Evolutionary conservation across 2,888 invertebrate species (phyloP).

Genomic region (Lycia hirtaria): DNA sequence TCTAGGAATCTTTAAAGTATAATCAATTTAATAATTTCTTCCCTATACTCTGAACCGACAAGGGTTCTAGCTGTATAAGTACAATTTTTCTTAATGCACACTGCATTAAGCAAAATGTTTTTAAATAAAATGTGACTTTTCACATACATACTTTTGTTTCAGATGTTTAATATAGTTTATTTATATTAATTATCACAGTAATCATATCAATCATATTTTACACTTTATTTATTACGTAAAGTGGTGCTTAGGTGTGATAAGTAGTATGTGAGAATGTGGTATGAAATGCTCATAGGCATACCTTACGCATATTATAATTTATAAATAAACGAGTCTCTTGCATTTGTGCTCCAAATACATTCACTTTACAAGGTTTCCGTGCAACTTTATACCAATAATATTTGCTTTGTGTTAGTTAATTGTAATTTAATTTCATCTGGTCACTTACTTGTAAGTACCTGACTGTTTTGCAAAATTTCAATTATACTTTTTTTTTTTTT

Average conservation of each 20-base stretch:
- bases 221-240: neutral
- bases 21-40: too few relatives aligned
- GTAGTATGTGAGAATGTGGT: neutral
- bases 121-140: too few relatives aligned
- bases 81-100: too few relatives aligned
- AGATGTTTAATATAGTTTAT: too few relatives aligned
- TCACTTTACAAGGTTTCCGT: conserved; percentile 2
- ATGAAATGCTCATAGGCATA: conserved; percentile 5
- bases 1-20: too few relatives aligned
- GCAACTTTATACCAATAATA: neutral
- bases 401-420: neutral
- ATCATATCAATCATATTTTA: too few relatives aligned
- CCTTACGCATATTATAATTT: conserved; percentile 3
- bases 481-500: conserved; percentile 8
- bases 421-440: conserved; percentile 6
- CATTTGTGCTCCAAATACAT: conserved; percentile 5
- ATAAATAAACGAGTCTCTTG: conserved; percentile 7
- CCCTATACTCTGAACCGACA: too few relatives aligned
- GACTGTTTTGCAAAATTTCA: conserved; percentile 10
- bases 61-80: too few relatives aligned
- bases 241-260: neutral
- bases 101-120: too few relatives aligned
- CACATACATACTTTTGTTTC: too few relatives aligned
- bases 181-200: too few relatives aligned
- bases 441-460: neutral